A percentile compares a stretch with the other conserved stretches of the same genome.
Evolutionary conservation across 2,113 vertebrate genomes (phyloP).

Genomic region (Xyliphius kryptos): DNA sequence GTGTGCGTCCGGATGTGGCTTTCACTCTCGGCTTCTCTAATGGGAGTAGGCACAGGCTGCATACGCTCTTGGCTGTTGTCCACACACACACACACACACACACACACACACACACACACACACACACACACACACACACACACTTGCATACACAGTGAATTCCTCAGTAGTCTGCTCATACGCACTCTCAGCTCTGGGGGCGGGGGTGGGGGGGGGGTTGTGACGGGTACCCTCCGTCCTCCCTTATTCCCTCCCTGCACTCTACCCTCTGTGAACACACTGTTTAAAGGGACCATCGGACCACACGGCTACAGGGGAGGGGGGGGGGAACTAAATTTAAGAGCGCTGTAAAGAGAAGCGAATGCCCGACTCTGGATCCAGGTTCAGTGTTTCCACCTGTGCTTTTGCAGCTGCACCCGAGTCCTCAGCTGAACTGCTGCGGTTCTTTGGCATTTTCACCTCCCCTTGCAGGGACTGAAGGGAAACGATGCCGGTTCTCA

Average conservation of each 20-base stretch:
- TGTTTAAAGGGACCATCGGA: constrained; percentile 44
- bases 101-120: constrained; percentile 28
- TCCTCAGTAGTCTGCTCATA: constrained; percentile 61
- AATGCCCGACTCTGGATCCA: constrained; percentile 28
- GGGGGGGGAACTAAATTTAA: neutral
- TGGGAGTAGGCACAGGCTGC: constrained; percentile 13
- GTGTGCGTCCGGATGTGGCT: constrained; percentile 21
- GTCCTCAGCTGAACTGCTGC: constrained; percentile 30
- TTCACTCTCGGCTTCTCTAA: constrained; percentile 7
- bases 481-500: constrained; percentile 19
- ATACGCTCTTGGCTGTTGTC: constrained; percentile 28
- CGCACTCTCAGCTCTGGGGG: constrained; percentile 28
- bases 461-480: neutral
- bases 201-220: no score
- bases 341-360: constrained; percentile 33
- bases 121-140: constrained; percentile 29
- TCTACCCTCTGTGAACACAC: constrained; percentile 49
- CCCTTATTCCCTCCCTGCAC: constrained; percentile 26
- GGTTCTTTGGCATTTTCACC: constrained; percentile 1
- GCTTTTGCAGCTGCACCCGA: constrained; percentile 3
- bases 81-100: constrained; percentile 23
- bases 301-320: constrained; percentile 41
- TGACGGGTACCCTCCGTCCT: no score
- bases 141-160: constrained; percentile 48
- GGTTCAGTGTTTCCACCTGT: constrained; percentile 24